phyloP scores from a whole-genome alignment of 1,140 invertebrate species.

The Meloidogyne hapla region DNA sequence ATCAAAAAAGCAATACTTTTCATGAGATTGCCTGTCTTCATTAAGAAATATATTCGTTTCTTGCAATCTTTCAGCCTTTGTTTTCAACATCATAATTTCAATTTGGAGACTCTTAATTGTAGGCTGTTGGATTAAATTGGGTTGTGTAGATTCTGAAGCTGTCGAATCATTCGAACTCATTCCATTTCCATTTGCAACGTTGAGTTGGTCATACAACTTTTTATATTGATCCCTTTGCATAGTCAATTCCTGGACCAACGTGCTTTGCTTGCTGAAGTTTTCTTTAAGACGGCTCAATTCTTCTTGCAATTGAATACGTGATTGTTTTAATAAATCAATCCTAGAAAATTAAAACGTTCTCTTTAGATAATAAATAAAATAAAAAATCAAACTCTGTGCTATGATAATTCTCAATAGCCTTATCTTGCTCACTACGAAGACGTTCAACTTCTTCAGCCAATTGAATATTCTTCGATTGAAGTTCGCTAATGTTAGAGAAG shows the following conservation, averaged over 20 bases:
- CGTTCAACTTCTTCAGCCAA: constrained; percentile 25
- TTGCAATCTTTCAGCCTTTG: constrained; percentile 25
- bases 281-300: constrained; percentile 30
- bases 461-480: constrained; percentile 39
- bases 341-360: constrained; percentile 10
- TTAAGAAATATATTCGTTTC: constrained; percentile 25
- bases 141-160: not conserved
- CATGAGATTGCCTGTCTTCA: constrained; percentile 28
- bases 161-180: constrained; percentile 17
- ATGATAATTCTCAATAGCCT: constrained; percentile 32
- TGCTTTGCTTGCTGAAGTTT: constrained; percentile 21
- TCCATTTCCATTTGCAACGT: not conserved
- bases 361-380: not conserved
- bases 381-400: constrained; percentile 31
- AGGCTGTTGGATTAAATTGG: not conserved
- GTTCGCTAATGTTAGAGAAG: constrained; percentile 38
- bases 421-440: constrained; percentile 29
- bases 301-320: constrained; percentile 16
- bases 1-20: not conserved
- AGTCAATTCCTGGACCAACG: constrained; percentile 34
- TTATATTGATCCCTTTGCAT: constrained; percentile 39
- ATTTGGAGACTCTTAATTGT: constrained; percentile 9
- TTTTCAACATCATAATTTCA: constrained; percentile 23
- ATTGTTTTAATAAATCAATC: constrained; percentile 22
- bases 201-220: constrained; percentile 28